Base-by-base conservation (phyloP, 1,140 invertebrate species). In the Brachionus manjavacas region DNA sequence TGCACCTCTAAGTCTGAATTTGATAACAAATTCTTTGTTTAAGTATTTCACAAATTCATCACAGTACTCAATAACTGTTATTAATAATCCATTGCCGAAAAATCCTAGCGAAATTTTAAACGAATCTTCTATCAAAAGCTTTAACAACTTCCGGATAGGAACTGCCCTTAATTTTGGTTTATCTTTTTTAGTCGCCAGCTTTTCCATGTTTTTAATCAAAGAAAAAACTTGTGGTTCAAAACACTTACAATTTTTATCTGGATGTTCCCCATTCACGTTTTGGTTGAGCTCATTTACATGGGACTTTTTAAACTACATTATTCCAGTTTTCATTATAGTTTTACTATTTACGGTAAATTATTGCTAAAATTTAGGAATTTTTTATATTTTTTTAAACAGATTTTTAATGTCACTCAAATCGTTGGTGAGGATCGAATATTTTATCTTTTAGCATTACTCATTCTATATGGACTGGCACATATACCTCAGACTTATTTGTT, bases 241-340 rank as follows among this genome's bases (percentile, higher is more conserved):
- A 11, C 83, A 84, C 72, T n/a, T 84, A 31, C 83, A 84, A 84
- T 84, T 72, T 83, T 87, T 89, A 14, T 88, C 87, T 84, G 88
- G 89, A 1, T 93, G 93, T 0, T 91, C 92, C 49, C 91, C 93
- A 0, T 89, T 91, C 16, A 91, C 92, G 1, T 93, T 93, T 88
- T 95, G 94, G 94, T 70, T 91, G 1, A 90, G 92, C 0, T 92
- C 92, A 1, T 92, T 93, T 28, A 55, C 93, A 0, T 95, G 93
- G 92, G 94, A 95, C 83, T 85, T 89, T 14, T 85, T 90, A 66
- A 89, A 89, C 85, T 89, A 86, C 84, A 16, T 89, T 1, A 84
- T 89, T 12, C 87, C 89, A 0, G 85, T 85, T n/a, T 16, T 88
- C 3, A 49, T 86, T 4, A 49, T 89, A 7, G 35, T 90, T 31